Evolutionary conservation across 1,140 invertebrate species (phyloP), one percentile per base, ranked within the genome.

Genomic region (Philopotamus ludificatus): DNA sequence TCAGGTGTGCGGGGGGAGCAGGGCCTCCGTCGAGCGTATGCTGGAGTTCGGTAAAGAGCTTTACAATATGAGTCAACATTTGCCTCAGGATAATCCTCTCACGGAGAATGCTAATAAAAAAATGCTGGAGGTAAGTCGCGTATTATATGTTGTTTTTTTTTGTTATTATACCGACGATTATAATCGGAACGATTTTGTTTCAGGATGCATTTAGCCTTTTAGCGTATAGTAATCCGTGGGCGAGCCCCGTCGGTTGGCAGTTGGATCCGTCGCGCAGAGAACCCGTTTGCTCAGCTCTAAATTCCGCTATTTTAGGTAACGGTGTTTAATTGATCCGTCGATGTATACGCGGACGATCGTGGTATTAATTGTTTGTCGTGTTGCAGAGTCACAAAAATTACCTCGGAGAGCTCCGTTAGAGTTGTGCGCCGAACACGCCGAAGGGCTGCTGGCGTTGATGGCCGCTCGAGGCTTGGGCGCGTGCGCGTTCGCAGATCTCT

Each of bases 151-250:
- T 39, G 34, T n/a, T n/a, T 39, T 39, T n/a, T 39, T 39, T 39
- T 39, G 34, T 8, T 8, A 39, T 7, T 39, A 39, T 39, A 8
- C 7, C n/a, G 7, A 39, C 34, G n/a, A 21, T 18, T 21, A 16
- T 49, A 10, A 18, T 15, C 15, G 4, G 28, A 34, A 34, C 12
- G 28, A 34, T 3, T 68, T 71, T 67, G 72, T 79, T 83, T 45
- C 82, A 97, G 88, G 92, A 98, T 82, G 96, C 95, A 72, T 98
- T 98, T 83, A 98, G 95, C 84, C 85, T 99, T 73, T 82, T 99
- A 73, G 96, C 97, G 10, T 99, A 98, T 82, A 92, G 94, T 71
- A 97, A 98, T 84, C 97, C 97, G 7, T 98, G 94, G 94, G 89
- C 87, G 73, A 97, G 94, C 79, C 95, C 95, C 20, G 89, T 98